Evolutionary conservation across 2,888 invertebrate genomes (phyloP), one percentile per base, ranked within the genome.

Genomic region (Trissoscelio sp.): DNA sequence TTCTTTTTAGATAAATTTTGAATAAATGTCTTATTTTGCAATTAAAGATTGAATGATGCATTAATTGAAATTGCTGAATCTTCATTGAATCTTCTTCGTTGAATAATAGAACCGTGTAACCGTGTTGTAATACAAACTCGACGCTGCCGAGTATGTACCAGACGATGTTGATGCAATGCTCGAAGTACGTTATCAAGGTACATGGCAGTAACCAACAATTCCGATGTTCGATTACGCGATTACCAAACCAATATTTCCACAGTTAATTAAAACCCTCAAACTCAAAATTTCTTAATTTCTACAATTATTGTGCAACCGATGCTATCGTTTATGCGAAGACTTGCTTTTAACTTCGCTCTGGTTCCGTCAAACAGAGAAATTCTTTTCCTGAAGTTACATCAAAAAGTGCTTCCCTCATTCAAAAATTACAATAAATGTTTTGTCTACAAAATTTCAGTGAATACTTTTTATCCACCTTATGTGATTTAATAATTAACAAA

Each of bases 141-240:
- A 12, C 39, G 51, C 18, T 16, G 37, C 14, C 34, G 18, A 55
- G 31, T 28, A 67, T 67, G 53, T 42, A 53, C 53, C 3, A 53
- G 39, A 67, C 24, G 28, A 55, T 55, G 53, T 55, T 42, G 46
- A 58, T 70, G 70, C 70, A 70, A 70, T 28, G 48, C 46, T 48
- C 34, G 12, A 46, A 37, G 11, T 70, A 70, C 70, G 60, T 72
- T 72, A 72, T 72, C 60, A 60, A 39, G 39, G 58, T 39, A 51
- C 60, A 72, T 44, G 46, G 44, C 11, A 58, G 60, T 39, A 48
- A 20, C 24, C 60, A 60, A 51, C 31, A 39, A 70, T 69, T 60
- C 58, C 12, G 39, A 72, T 60, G 70, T 51, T 51, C 70, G 37
- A 70, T 70, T 58, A 37, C 37, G n/a, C 18, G 70, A 70, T 70